phyloP scores from a whole-genome alignment of 2,888 invertebrate genomes.

The Sphaerophoria rueppellii region DNA sequence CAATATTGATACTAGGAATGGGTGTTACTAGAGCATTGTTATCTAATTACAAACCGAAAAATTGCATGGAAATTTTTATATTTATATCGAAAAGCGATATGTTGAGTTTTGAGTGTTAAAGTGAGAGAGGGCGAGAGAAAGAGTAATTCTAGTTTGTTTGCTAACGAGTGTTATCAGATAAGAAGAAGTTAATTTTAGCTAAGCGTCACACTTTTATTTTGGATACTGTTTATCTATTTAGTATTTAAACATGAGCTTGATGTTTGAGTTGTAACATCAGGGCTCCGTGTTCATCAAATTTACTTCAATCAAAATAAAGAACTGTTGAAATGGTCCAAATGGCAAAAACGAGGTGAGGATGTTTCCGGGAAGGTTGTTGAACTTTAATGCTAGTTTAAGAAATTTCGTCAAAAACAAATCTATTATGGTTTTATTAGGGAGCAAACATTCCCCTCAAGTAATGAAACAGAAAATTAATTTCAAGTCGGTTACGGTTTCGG shows the following conservation, averaged over 20 bases:
- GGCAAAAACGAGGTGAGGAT: too few relatives aligned
- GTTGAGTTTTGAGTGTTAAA: background rate
- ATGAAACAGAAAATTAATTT: too few relatives aligned
- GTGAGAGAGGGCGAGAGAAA: background rate
- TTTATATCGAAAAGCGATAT: constrained; percentile 47
- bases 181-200: background rate
- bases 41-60: constrained; percentile 3
- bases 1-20: constrained; percentile 62
- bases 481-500: too few relatives aligned
- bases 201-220: constrained; percentile 5
- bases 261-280: background rate
- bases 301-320: too few relatives aligned
- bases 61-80: constrained; percentile 33
- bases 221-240: background rate
- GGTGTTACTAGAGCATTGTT: background rate
- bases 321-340: too few relatives aligned
- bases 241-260: background rate
- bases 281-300: too few relatives aligned
- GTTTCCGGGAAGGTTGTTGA: too few relatives aligned
- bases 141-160: background rate
- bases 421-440: too few relatives aligned
- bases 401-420: too few relatives aligned
- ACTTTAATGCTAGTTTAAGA: too few relatives aligned
- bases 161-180: background rate
- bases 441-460: too few relatives aligned